Percentiles rank a stretch among this genome's conserved stretches.
These are phyloP conservation scores for Salmo trutta DNA, from an alignment of 2,797 vertebrate species.

Conservation along the genomic window DNA sequence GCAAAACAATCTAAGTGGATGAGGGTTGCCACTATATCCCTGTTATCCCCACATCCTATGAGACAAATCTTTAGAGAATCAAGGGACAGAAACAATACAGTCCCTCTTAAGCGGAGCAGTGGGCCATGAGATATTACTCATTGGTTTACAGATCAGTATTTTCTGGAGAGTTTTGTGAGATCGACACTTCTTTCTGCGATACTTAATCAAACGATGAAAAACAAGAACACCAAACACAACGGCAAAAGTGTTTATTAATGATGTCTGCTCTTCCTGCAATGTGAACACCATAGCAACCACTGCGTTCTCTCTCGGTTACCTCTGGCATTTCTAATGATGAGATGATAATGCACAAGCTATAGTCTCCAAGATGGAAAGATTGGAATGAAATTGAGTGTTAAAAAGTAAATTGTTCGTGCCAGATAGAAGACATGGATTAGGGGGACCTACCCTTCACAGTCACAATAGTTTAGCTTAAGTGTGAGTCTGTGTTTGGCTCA, in stretches of 20 bases:
- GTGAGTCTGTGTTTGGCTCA: neutral
- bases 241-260: slow-evolving; percentile 22
- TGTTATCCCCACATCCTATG: neutral
- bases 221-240: neutral
- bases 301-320: too few relatives aligned
- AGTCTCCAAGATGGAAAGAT: neutral
- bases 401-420: neutral
- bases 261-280: neutral
- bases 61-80: neutral
- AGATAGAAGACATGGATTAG: neutral
- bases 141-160: slow-evolving; percentile 9
- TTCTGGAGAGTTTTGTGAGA: neutral
- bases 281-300: neutral
- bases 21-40: neutral
- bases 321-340: neutral
- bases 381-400: neutral
- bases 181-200: neutral
- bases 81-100: neutral
- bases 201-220: neutral
- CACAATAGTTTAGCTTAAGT: neutral
- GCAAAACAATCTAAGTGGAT: neutral
- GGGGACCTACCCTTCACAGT: neutral
- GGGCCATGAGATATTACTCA: neutral
- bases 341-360: neutral
- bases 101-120: neutral